Evolutionary conservation across 2,888 invertebrate species (phyloP).

Genomic region (Mechanitis mazaeus): DNA sequence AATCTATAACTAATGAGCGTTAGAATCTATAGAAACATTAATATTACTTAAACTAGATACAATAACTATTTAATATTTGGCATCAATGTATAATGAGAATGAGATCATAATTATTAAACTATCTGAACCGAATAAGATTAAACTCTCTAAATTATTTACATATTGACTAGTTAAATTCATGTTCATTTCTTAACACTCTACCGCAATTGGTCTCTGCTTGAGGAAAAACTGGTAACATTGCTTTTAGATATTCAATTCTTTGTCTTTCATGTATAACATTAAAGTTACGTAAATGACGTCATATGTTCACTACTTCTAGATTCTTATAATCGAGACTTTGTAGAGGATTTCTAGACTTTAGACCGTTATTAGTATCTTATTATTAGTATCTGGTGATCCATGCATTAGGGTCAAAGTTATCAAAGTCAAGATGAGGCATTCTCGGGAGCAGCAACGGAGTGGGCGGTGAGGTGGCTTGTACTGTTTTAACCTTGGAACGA

Average conservation of each 20-base stretch:
- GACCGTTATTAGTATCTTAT: slow-evolving; percentile 42
- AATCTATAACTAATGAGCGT: slow-evolving; percentile 22
- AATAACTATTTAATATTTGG: slow-evolving; percentile 25
- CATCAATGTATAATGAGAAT: slow-evolving; percentile 22
- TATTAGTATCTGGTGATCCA: slow-evolving; percentile 58
- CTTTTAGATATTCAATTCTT: no score
- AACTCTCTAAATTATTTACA: background rate
- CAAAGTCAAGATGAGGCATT: slow-evolving; percentile 55
- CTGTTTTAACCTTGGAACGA: slow-evolving; percentile 38
- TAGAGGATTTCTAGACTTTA: background rate
- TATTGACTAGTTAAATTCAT: slow-evolving; percentile 7
- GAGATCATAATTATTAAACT: slow-evolving; percentile 28
- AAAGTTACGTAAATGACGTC: background rate
- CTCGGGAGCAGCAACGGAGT: slow-evolving; percentile 56
- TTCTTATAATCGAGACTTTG: background rate
- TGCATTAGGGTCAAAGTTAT: slow-evolving; percentile 64
- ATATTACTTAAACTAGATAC: background rate
- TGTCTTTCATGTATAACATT: no score
- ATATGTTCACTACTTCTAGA: background rate
- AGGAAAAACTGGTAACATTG: no score
- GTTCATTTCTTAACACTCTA: background rate
- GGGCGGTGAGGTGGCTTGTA: slow-evolving; percentile 40
- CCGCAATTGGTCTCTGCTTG: no score
- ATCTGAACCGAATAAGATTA: background rate
- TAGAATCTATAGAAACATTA: slow-evolving; percentile 9